Base-by-base conservation (phyloP, 2,888 invertebrate species). In the Miltochrista miniata region DNA sequence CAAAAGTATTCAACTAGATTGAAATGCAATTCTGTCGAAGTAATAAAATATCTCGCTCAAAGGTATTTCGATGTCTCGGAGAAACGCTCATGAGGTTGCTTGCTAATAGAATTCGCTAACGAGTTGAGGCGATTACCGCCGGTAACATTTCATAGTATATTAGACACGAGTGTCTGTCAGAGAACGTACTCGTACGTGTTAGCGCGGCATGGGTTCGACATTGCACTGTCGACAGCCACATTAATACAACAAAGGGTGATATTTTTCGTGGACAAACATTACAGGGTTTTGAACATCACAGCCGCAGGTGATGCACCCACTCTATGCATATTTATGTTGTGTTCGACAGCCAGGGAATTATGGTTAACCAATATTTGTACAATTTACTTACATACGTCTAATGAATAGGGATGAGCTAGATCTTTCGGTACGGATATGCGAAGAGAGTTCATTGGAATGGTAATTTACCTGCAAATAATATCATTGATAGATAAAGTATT, bases 321-420 rank as follows among this genome's bases (percentile, higher is more conserved):
- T 70, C 78, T 77, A 84, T 90, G 85, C 88, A 90, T 90, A 91
- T 91, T 88, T 85, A 90, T 90, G 82, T 85, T 74, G 74, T 81
- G 84, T 88, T 81, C 84, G 80, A 85, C 86, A 82, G 75, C 81
- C 76, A 79, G 79, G 76, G 78, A 75, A 80, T 76, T 81, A 84
- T 76, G 68, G 66, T 64, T 53, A 66, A 78, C 76, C 76, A 88
- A 87, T 86, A 83, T 88, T 87, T 83, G 77, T 72, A 68, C 64
- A 74, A 70, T 78, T 79, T 79, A 76, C 76, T 68, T 72, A 70
- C 70, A 74, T 66, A 59, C 45, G 50, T 65, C 68, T 70, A 48
- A 60, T 65, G 67, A 68, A 70, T 70, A 64, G 48, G 37, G 42
- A 39, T 51, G 44, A 31, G 13, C 40, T 36, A 58, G 50, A 54